Evolutionary conservation across 2,113 vertebrate genomes (phyloP), one percentile per base, ranked within the genome.

Genomic region (Sporophila hypoxantha): DNA sequence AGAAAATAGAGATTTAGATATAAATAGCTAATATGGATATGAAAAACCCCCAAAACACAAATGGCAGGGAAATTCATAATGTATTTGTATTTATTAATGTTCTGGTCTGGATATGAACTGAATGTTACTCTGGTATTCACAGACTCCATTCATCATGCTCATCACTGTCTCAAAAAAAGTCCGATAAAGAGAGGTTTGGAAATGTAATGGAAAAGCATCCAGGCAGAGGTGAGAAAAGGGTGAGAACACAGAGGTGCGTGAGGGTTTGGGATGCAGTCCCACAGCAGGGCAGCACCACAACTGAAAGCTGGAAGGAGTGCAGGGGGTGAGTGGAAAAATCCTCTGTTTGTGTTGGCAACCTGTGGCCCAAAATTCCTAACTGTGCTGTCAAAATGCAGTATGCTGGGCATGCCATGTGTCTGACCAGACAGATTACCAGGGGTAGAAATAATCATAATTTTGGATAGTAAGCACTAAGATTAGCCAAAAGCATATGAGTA

Each of bases 1-100:
- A 62, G 59, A 91, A 90, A 79, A 88, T 22, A 62, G 60, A 76
- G 62, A 61, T 87, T 89, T 80, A 65, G 85, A 46, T 92, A 65
- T 42, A 62, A 85, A 73, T 75, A 83, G 25, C 18, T 20, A 1
- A 18, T 78, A 8, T 55, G 76, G 76, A 81, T 77, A 50, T 62
- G 46, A 47, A 68, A 79, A 67, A 67, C 61, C 32, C 64, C 9
- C 5, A 19, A 21, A 20, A 30, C 9, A 60, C 1, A 13, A 56
- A 77, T 75, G 34, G 20, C 39, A 75, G 16, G 21, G 21, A 75
- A 64, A 73, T 61, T 17, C 20, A 34, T 70, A 67, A 62, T 88
- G 4, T 79, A 12, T 60, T 85, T 89, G 13, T 89, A 42, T 87
- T 94, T 87, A 85, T 85, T 89, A 53, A 50, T 83, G 46, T 75